These are phyloP conservation scores for Otolemur crassicaudatus DNA, from an alignment of 2,797 vertebrate species.

Conservation along the genomic window DNA sequence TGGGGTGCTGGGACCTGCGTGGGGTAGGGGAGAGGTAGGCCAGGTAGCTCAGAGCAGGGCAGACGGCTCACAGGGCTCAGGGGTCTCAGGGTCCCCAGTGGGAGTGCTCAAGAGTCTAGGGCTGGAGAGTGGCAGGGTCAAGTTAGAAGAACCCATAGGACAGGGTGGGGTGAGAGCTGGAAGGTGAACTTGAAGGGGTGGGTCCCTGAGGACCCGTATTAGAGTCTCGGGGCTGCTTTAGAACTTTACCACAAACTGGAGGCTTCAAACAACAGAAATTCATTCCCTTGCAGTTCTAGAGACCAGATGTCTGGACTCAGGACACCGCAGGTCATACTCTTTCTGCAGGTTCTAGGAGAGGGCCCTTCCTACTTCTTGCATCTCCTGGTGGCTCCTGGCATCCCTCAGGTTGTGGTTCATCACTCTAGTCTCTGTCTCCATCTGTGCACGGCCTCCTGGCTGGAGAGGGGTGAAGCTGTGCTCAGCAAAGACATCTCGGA, in stretches of 20 bases:
- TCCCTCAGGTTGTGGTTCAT: no score
- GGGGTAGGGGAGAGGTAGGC: neutral
- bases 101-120: neutral
- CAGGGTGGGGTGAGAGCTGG: neutral
- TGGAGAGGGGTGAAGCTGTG: no score
- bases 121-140: neutral
- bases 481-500: no score
- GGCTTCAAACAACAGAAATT: neutral
- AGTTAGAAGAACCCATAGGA: neutral
- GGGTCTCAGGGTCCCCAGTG: no score
- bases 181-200: neutral
- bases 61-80: no score
- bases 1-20: neutral
- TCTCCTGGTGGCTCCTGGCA: no score
- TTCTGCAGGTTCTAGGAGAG: no score
- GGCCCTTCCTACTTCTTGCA: no score
- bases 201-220: neutral
- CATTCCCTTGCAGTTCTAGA: no score
- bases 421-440: neutral
- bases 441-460: neutral
- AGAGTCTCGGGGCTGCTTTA: neutral
- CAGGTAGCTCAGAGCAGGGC: neutral
- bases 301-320: no score
- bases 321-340: no score
- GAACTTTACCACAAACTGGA: neutral